A percentile compares a stretch with the other conserved stretches of the same genome.
These are phyloP conservation scores for Dilophus febrilis DNA, from an alignment of 2,888 invertebrate species.

Conservation along the genomic window DNA sequence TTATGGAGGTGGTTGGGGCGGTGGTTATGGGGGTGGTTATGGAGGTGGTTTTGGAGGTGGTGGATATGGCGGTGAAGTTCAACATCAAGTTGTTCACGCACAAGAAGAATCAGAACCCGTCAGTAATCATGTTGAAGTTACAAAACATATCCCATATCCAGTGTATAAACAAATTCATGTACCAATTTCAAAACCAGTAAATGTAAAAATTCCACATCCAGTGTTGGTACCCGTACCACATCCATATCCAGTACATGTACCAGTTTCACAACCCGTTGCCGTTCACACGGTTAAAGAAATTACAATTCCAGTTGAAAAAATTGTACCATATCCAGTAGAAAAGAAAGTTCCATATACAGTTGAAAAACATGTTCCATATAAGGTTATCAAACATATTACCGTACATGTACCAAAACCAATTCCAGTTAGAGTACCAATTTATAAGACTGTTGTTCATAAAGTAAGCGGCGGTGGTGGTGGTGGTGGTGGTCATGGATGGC, in stretches of 20 bases:
- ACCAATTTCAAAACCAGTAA: slow-evolving; percentile 47
- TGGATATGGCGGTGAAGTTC: slow-evolving; percentile 1
- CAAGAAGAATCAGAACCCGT: slow-evolving; percentile 33
- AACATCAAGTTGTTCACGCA: slow-evolving; percentile 13
- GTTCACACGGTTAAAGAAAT: slow-evolving; percentile 49
- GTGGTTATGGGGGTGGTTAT: slow-evolving; percentile 5
- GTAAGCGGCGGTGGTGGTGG: slow-evolving; percentile 21
- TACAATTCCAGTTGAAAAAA: slow-evolving; percentile 40
- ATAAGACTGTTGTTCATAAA: slow-evolving; percentile 42
- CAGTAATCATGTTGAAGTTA: slow-evolving; percentile 37
- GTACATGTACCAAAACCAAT: slow-evolving; percentile 62
- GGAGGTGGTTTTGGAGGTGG: slow-evolving; percentile 9
- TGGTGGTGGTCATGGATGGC: too few relatives aligned
- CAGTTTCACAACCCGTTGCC: slow-evolving; percentile 52
- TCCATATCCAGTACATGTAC: slow-evolving; percentile 58
- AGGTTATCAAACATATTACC: slow-evolving; percentile 56
- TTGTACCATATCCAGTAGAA: slow-evolving; percentile 53
- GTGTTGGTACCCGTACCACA: slow-evolving; percentile 56
- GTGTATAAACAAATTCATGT: slow-evolving; percentile 54
- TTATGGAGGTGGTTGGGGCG: neutral
- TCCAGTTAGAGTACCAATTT: slow-evolving; percentile 54
- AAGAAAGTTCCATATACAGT: slow-evolving; percentile 56
- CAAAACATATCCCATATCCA: slow-evolving; percentile 39
- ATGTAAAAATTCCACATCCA: slow-evolving; percentile 56
- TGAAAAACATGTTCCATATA: slow-evolving; percentile 52